Conservation (phyloP, 92 coral and sea anemone species). For the Parazoanthus atlanticus region DNA sequence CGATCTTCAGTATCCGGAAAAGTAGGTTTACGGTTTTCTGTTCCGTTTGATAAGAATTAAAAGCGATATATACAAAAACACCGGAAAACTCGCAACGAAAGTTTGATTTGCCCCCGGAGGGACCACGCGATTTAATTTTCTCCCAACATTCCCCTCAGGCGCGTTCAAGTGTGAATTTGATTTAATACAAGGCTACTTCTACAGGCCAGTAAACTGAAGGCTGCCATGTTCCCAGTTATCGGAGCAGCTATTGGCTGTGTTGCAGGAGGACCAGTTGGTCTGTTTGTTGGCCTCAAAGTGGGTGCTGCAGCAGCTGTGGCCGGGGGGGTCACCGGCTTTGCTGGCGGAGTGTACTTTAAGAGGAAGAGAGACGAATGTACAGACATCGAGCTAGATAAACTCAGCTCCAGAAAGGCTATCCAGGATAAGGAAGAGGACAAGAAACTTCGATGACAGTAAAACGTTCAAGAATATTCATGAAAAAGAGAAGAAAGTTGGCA, state of each 20-base stretch:
- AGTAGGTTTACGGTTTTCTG: too few species aligned
- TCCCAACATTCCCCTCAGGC: too few species aligned
- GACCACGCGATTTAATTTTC: not conserved
- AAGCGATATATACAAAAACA: too few species aligned
- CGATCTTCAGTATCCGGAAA: too few species aligned
- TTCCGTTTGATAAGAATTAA: too few species aligned
- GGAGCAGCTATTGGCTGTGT: conserved; percentile 94
- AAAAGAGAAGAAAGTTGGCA: not conserved
- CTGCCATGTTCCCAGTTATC: conserved; percentile 75
- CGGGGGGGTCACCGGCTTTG: conserved; percentile 89
- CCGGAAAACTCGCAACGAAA: too few species aligned
- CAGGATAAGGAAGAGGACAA: conserved; percentile 17
- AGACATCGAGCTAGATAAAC: conserved; percentile 88
- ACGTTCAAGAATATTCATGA: not conserved
- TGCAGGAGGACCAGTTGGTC: conserved; percentile 93
- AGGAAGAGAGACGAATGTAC: conserved; percentile 71
- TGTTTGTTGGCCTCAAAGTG: conserved; percentile 87
- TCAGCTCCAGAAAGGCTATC: conserved; percentile 67
- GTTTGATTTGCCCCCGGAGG: not conserved
- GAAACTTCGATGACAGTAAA: not conserved
- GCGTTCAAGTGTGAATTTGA: too few species aligned
- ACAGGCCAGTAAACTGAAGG: conserved; percentile 92
- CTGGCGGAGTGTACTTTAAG: conserved; percentile 81
- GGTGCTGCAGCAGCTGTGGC: conserved; percentile 92
- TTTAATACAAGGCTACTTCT: not conserved